phyloP scores from a whole-genome alignment of 23 tunicate genomes.

The Halocynthia roretzi region DNA sequence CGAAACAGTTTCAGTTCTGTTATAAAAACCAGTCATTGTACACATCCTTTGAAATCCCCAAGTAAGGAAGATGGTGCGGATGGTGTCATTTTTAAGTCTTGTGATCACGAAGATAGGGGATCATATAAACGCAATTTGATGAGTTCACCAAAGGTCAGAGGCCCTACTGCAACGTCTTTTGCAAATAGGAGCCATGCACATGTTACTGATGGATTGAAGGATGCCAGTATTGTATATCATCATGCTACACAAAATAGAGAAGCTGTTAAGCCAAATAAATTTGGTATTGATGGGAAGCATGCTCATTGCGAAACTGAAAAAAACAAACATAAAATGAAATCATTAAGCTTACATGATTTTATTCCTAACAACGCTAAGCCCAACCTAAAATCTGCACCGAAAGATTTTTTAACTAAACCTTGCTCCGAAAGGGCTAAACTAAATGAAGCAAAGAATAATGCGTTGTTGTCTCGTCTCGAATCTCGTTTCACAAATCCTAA shows the following conservation, averaged over 20 bases:
- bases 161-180: background rate
- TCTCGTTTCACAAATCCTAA: background rate
- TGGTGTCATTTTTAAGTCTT: background rate
- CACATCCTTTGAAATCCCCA: background rate
- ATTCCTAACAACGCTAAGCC: background rate
- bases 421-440: background rate
- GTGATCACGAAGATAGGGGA: too few relatives aligned
- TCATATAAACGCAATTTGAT: background rate
- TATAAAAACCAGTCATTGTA: too few relatives aligned
- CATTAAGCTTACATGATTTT: slow-evolving; percentile 1
- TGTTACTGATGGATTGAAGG: background rate
- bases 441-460: background rate
- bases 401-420: background rate
- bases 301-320: too few relatives aligned
- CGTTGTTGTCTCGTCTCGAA: background rate
- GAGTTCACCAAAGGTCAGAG: background rate
- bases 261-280: too few relatives aligned
- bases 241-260: too few relatives aligned
- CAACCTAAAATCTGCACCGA: background rate
- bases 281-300: too few relatives aligned
- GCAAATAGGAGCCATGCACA: slow-evolving; percentile 1
- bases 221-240: background rate
- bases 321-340: background rate
- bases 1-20: slow-evolving; percentile 2
- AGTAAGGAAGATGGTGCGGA: background rate